Base-by-base conservation (phyloP, 1,140 invertebrate species). In the Drosophila athabasca region DNA sequence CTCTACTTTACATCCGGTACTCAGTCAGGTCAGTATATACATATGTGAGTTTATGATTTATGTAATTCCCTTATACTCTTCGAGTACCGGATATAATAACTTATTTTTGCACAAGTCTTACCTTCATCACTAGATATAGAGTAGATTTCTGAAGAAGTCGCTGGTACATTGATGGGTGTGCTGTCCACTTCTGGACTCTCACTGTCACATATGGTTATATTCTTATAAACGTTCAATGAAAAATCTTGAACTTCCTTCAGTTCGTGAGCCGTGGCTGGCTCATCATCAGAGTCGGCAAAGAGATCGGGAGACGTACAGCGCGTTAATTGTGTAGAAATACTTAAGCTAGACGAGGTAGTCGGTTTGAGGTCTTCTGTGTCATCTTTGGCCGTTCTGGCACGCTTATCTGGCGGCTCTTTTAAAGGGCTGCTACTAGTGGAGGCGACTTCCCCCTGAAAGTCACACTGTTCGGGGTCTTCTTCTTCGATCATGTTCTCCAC, bases 221-320 rank as follows among this genome's bases (percentile, higher is more conserved):
- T 49, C 9, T 72, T 82, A n/a, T 85, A 89, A 3, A 77, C 73
- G 9, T 57, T 68, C 11, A 62, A 2, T 0, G 68, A 84, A 15
- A 88, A 53, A 22, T 77, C 58, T 8, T 49, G 35, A 13, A 76
- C 13, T 13, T 72, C 73, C 2, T 26, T 3, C 0, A 49, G 31
- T n/a, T 75, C 57, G 5, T 46, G 24, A 26, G 24, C 4, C 24
- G 24, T 45, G 1, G 19, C 72, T n/a, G 46, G 22, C 5, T 80
- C 79, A 31, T 73, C 79, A 51, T 90, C 89, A 1, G 89, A 91
- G 43, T 90, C 89, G 8, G 76, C 89, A 59, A 91, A 91, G 22
- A 91, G 66, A 71, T 91, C 90, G 15, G 89, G 89, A 0, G 89
- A 91, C 19, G 54, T 74, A 52, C 75, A 81, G 6, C 85, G 79